These are phyloP conservation scores for Gulo gulo DNA, from an alignment of 2,113 vertebrate genomes.

Conservation along the genomic window DNA sequence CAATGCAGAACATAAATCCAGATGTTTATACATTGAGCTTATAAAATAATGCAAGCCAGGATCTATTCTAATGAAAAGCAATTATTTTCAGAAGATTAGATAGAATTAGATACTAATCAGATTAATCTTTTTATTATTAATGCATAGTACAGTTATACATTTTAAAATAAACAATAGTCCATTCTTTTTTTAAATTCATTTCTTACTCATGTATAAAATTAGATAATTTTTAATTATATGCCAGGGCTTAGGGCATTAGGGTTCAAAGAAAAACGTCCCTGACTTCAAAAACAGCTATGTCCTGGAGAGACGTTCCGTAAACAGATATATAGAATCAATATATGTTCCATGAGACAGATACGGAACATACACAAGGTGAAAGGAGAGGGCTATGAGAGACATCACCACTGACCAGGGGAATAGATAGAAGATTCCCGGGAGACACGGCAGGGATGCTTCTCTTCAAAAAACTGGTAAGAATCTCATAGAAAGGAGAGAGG, in stretches of 20 bases:
- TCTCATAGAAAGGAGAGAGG: background rate
- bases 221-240: background rate
- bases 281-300: background rate
- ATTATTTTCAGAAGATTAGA: background rate
- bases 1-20: background rate
- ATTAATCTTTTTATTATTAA: background rate
- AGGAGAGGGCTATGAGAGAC: fast-evolving
- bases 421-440: background rate
- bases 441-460: background rate
- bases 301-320: background rate
- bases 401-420: fast-evolving
- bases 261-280: background rate
- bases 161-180: background rate
- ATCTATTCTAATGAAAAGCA: background rate
- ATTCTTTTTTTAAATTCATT: background rate
- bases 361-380: background rate
- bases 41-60: background rate
- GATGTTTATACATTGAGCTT: background rate
- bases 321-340: background rate
- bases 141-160: background rate
- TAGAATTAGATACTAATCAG: background rate
- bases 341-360: background rate
- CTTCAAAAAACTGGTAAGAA: background rate
- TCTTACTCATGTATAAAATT: background rate
- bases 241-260: background rate